phyloP scores from a whole-genome alignment of 2,113 vertebrate species.

The Falcunculus frontatus region DNA sequence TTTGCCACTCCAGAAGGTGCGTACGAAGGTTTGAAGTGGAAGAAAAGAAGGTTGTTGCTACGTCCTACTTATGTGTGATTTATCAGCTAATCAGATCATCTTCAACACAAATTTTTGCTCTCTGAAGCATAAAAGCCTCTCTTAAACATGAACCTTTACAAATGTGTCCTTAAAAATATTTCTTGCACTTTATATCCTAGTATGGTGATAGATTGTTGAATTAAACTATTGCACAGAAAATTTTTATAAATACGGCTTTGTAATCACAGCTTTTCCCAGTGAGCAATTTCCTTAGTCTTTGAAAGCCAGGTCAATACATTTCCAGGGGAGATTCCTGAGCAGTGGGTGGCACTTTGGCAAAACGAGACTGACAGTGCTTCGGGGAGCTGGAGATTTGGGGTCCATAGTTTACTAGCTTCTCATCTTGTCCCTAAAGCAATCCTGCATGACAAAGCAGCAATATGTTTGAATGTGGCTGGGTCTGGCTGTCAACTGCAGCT shows the following conservation, averaged over 20 bases:
- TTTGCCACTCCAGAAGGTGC: neutral
- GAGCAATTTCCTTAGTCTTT: neutral
- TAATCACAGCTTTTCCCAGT: neutral
- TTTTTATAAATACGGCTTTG: neutral
- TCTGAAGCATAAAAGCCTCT: neutral
- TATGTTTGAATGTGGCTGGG: neutral
- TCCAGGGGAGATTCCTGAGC: neutral
- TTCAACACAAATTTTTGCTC: neutral
- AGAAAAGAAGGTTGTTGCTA: neutral
- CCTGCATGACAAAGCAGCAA: neutral
- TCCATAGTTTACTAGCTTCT: neutral
- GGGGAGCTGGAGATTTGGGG: neutral
- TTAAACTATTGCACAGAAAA: neutral
- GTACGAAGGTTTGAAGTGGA: neutral
- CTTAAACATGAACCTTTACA: neutral
- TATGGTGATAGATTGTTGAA: neutral
- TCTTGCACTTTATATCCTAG: neutral
- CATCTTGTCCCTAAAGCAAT: neutral
- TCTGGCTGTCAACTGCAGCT: neutral
- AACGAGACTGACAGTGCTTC: fast-evolving
- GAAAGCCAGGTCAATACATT: neutral
- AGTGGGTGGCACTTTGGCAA: neutral
- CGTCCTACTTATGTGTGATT: neutral
- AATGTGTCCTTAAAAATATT: neutral
- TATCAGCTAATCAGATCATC: neutral